Evolutionary conservation across 2,113 vertebrate species (phyloP).

Genomic region (Pavo muticus): DNA sequence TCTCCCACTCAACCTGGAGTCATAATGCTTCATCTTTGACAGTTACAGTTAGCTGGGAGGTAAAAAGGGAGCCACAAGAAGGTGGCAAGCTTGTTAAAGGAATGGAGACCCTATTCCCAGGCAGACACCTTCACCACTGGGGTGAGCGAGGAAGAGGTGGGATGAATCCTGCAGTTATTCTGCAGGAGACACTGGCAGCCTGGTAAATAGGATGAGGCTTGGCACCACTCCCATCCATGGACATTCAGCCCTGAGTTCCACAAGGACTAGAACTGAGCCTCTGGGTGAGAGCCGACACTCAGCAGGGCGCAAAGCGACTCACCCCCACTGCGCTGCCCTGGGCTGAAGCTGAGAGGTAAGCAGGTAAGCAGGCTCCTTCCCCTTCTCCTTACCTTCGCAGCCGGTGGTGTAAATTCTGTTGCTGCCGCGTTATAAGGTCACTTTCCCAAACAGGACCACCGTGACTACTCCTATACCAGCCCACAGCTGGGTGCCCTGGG

Average conservation of each 20-base stretch:
- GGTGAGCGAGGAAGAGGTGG: not conserved
- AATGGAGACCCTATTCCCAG: not conserved
- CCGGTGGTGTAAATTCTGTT: conserved; percentile 81
- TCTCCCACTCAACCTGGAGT: not conserved
- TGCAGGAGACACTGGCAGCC: not conserved
- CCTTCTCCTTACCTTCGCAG: conserved; percentile 90
- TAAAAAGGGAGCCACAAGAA: not conserved
- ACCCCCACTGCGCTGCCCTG: accelerated
- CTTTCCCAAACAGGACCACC: conserved; percentile 87
- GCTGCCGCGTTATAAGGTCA: conserved; percentile 89
- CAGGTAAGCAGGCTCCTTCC: conserved; percentile 2
- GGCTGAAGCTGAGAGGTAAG: not conserved
- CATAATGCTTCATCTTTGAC: not conserved
- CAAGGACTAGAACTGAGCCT: accelerated
- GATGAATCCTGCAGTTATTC: not conserved
- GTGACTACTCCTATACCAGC: conserved; percentile 91
- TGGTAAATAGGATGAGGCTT: not conserved
- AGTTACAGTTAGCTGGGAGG: not conserved
- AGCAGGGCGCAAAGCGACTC: not conserved
- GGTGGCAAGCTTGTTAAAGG: not conserved
- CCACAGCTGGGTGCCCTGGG: conserved; percentile 83
- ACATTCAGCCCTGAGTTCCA: not conserved
- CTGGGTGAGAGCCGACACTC: accelerated
- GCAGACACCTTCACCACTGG: not conserved
- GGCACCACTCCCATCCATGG: accelerated